These are phyloP conservation scores for Teleopsis dalmanni DNA, from an alignment of 1,140 invertebrate genomes.

Conservation along the genomic window DNA sequence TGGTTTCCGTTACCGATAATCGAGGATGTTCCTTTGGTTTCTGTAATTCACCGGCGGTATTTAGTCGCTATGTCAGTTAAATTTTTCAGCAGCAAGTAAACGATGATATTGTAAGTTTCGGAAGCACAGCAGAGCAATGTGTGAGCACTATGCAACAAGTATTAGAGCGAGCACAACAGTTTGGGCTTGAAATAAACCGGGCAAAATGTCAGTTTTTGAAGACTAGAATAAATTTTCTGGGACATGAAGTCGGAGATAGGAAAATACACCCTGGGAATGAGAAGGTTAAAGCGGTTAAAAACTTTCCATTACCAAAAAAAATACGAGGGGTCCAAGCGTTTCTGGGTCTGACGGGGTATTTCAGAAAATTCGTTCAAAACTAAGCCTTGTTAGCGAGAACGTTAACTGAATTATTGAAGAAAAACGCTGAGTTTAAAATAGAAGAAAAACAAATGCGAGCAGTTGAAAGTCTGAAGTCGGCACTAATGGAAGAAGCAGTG, in stretches of 20 bases:
- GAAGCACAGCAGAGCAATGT: conserved; percentile 7
- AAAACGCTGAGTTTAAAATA: conserved; percentile 5
- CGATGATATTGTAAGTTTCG: conserved; percentile 11
- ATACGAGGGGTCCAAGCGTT: conserved; percentile 24
- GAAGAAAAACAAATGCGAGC: background rate
- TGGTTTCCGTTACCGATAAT: background rate
- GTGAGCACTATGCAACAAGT: conserved; percentile 4
- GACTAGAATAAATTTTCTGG: too few relatives aligned
- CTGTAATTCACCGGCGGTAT: conserved; percentile 3
- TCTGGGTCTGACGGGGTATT: conserved; percentile 30
- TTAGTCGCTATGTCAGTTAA: background rate
- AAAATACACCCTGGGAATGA: too few relatives aligned
- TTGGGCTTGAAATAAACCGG: too few relatives aligned
- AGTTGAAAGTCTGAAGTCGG: conserved; percentile 11
- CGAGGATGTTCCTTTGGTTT: conserved; percentile 4
- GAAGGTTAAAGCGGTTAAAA: conserved; percentile 27
- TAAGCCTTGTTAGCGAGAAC: conserved; percentile 23
- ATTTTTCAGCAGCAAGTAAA: conserved; percentile 5
- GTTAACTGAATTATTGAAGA: conserved; percentile 13
- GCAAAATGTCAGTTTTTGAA: too few relatives aligned
- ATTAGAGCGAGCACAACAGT: conserved; percentile 2
- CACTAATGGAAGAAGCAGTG: conserved; percentile 12
- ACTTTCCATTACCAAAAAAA: conserved; percentile 23
- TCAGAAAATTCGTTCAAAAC: conserved; percentile 26
- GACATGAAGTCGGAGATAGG: too few relatives aligned